Evolutionary conservation across 1,140 invertebrate genomes (phyloP).

Genomic region (Pollicipes pollicipes): DNA sequence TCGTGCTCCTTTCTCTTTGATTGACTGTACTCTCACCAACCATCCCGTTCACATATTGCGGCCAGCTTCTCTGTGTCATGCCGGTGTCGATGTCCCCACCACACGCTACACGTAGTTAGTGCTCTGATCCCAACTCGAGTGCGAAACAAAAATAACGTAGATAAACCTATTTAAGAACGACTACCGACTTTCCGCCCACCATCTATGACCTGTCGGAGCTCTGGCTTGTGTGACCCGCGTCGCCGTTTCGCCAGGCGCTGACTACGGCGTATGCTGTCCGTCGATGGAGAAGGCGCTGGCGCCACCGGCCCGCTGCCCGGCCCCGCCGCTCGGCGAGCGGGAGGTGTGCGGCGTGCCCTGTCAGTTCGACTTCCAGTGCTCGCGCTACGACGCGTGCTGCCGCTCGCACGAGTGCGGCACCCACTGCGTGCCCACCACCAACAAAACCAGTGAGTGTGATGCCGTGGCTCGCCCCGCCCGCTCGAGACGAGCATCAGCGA

Average conservation of each 20-base stretch:
- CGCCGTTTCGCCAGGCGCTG: slow-evolving; percentile 37
- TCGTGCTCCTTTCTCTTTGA: too few species aligned
- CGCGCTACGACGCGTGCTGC: slow-evolving; percentile 60
- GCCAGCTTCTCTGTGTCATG: too few species aligned
- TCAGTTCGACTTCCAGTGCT: slow-evolving; percentile 56
- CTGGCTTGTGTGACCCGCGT: too few species aligned
- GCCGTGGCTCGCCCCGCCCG: background rate
- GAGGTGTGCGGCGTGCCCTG: slow-evolving; percentile 43
- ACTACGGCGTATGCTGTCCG: slow-evolving; percentile 74
- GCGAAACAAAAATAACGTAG: too few species aligned
- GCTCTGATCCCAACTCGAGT: too few species aligned
- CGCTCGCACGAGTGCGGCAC: slow-evolving; percentile 38
- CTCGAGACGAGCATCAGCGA: background rate
- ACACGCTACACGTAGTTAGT: too few species aligned
- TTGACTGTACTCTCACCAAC: too few species aligned
- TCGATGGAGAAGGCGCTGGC: slow-evolving; percentile 44
- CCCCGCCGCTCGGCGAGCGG: slow-evolving; percentile 16
- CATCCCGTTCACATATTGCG: too few species aligned
- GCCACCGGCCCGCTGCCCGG: slow-evolving; percentile 54
- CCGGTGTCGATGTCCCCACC: too few species aligned
- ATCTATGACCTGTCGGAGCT: too few species aligned
- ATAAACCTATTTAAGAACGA: too few species aligned
- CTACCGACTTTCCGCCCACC: too few species aligned
- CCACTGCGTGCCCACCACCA: slow-evolving; percentile 44
- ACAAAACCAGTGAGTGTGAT: slow-evolving; percentile 38